A percentile compares a stretch with the other conserved stretches of the same genome.
Evolutionary conservation across 2,797 vertebrate species (phyloP).

Genomic region (Petrocephalus sullivani): DNA sequence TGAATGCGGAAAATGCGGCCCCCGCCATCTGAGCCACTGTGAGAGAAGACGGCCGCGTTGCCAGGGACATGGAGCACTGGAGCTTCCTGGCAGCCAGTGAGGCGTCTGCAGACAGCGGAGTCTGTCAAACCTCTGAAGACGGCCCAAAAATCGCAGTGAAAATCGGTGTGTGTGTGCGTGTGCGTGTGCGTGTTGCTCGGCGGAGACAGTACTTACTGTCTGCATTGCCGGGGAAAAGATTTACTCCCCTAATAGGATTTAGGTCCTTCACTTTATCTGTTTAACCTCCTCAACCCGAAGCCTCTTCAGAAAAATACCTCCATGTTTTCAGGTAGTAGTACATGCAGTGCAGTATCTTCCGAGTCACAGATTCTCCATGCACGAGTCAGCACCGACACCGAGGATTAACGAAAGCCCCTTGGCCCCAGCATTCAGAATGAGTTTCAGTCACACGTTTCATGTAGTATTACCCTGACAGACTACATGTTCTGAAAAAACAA

Average conservation of each 20-base stretch:
- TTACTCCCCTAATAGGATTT: slow-evolving; percentile 2
- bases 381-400: accelerated
- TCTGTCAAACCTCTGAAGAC: neutral
- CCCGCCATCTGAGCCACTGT: neutral
- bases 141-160: neutral
- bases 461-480: neutral
- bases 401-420: neutral
- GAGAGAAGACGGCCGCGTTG: neutral
- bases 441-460: neutral
- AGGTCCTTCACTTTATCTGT: neutral
- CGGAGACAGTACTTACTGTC: neutral
- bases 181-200: neutral
- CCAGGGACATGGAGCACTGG: neutral
- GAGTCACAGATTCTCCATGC: neutral
- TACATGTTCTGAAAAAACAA: neutral
- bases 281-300: neutral
- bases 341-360: neutral
- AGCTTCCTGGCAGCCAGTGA: neutral
- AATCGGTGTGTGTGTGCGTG: neutral
- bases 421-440: neutral
- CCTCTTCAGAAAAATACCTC: neutral
- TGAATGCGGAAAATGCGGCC: neutral
- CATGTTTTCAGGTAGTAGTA: neutral
- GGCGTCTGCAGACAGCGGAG: neutral
- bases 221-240: neutral